Evolutionary conservation across 2,888 invertebrate species (phyloP).

Genomic region (Plebejus argus): DNA sequence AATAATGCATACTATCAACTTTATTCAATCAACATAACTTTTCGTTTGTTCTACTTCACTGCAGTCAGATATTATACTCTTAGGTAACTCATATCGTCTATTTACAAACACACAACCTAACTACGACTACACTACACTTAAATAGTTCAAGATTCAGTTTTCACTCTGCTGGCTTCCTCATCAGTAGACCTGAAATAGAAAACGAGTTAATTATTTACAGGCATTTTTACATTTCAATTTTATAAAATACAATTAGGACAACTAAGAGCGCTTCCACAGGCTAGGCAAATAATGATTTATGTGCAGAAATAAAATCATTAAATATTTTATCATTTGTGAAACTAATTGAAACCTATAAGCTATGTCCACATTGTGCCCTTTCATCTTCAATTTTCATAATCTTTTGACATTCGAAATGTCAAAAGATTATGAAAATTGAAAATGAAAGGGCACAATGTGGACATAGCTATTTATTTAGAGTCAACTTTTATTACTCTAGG

Average conservation of each 20-base stretch:
- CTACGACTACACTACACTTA: constrained; percentile 45
- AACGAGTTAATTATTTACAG: constrained; percentile 34
- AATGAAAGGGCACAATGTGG: no score
- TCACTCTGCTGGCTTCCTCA: constrained; percentile 55
- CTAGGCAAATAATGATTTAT: not conserved
- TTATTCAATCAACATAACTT: not conserved
- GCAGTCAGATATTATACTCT: not conserved
- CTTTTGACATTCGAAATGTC: no score
- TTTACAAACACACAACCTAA: constrained; percentile 54
- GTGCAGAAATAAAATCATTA: not conserved
- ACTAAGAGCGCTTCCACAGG: no score
- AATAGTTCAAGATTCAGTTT: constrained; percentile 62
- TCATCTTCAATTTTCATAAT: no score
- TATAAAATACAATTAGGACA: not conserved
- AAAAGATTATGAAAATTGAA: no score
- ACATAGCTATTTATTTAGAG: no score
- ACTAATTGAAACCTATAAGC: no score
- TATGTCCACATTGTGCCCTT: no score
- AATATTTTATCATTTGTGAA: not conserved
- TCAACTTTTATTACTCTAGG: no score
- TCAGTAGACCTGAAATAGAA: constrained; percentile 62
- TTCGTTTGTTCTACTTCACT: not conserved
- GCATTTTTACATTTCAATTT: not conserved
- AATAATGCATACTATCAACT: not conserved
- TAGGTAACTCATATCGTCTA: constrained; percentile 42